phyloP scores from a whole-genome alignment of 2,888 invertebrate genomes.

The Dolichomitus sp. region DNA sequence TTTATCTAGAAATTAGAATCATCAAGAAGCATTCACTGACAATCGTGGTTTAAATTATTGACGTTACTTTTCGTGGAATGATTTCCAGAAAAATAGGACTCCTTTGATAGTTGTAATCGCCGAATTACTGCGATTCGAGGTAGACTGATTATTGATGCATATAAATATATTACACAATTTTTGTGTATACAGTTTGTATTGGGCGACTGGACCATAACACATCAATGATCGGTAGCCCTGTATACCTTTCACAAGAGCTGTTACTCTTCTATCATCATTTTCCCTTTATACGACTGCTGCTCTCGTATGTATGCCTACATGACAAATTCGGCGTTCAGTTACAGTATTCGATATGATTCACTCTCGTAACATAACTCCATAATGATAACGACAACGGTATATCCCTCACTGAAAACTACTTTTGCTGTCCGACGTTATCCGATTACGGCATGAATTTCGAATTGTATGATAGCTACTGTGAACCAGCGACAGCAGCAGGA shows the following conservation, averaged over 20 bases:
- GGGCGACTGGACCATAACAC: background rate
- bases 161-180: background rate
- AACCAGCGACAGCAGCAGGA: background rate
- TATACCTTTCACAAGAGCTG: background rate
- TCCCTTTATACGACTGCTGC: slow-evolving; percentile 4
- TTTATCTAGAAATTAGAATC: too few relatives aligned
- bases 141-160: background rate
- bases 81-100: background rate
- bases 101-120: too few relatives aligned
- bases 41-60: too few relatives aligned
- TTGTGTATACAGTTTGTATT: background rate
- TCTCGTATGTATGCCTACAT: slow-evolving; percentile 4
- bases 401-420: slow-evolving; percentile 9
- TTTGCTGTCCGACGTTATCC: background rate
- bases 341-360: background rate
- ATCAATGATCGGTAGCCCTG: background rate
- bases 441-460: slow-evolving; percentile 12
- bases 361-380: slow-evolving; percentile 7
- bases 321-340: slow-evolving; percentile 24
- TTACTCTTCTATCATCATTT: slow-evolving; percentile 31
- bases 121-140: background rate
- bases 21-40: too few relatives aligned
- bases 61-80: background rate
- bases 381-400: background rate
- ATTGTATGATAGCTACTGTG: background rate